phyloP scores from a whole-genome alignment of 2,113 vertebrate species.

The Guaruba guarouba region DNA sequence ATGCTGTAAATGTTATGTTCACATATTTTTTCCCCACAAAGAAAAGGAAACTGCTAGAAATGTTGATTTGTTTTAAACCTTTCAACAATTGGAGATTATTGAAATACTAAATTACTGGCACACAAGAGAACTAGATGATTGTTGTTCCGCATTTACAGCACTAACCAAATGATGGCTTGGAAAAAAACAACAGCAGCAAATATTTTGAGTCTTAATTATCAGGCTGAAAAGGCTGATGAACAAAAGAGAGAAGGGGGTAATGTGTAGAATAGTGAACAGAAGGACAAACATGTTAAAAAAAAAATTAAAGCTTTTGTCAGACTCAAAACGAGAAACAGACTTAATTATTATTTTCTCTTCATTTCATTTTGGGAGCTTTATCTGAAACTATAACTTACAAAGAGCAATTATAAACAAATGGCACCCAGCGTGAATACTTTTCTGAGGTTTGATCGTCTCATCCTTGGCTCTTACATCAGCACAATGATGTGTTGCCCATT shows the following conservation, averaged over 20 bases:
- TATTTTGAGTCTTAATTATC: conserved; percentile 61
- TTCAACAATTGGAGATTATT: conserved; percentile 50
- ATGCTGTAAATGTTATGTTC: conserved; percentile 15
- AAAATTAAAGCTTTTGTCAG: conserved; percentile 58
- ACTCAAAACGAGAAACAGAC: conserved; percentile 66
- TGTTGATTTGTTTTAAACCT: conserved; percentile 66
- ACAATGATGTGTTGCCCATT: conserved; percentile 66
- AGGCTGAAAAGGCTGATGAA: conserved; percentile 42
- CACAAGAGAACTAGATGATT: conserved; percentile 59
- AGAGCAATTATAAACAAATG: conserved; percentile 79
- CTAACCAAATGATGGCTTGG: conserved; percentile 50
- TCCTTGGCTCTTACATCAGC: conserved; percentile 70
- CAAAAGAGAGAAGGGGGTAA: conserved; percentile 50
- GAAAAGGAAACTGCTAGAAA: conserved; percentile 38
- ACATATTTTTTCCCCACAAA: conserved; percentile 4
- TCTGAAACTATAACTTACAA: conserved; percentile 77
- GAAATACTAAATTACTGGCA: conserved; percentile 62
- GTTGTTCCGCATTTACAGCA: conserved; percentile 50
- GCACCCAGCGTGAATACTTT: conserved; percentile 71
- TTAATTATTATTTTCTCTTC: conserved; percentile 71
- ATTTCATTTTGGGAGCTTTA: conserved; percentile 73
- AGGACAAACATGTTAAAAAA: conserved; percentile 3
- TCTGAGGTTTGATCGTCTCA: conserved; percentile 71
- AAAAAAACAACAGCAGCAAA: conserved; percentile 49
- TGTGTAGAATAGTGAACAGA: neutral